A percentile compares a stretch with the other conserved stretches of the same genome.
Evolutionary conservation across 2,797 vertebrate species (phyloP).

Genomic region (Morelia viridis): DNA sequence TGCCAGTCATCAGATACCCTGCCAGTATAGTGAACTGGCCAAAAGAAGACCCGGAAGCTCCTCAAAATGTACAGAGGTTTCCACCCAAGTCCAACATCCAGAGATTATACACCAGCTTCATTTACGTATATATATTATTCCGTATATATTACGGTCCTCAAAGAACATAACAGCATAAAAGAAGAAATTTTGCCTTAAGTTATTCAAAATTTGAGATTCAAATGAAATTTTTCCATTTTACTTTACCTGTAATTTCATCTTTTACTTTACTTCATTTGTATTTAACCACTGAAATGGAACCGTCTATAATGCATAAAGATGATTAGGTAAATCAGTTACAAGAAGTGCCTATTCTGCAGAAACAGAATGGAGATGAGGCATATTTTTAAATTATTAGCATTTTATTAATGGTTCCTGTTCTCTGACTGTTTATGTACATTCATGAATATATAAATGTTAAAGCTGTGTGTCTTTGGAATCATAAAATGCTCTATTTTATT

Average conservation of each 20-base stretch:
- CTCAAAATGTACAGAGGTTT: no score
- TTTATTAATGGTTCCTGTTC: constrained; percentile 70
- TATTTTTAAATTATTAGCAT: constrained; percentile 61
- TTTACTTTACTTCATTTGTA: constrained; percentile 52
- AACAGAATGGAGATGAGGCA: constrained; percentile 66
- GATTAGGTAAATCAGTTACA: constrained; percentile 70
- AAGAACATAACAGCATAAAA: not conserved
- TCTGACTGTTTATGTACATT: constrained; percentile 64
- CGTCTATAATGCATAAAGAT: constrained; percentile 50
- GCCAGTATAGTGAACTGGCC: no score
- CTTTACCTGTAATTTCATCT: constrained; percentile 54
- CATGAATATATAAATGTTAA: constrained; percentile 69
- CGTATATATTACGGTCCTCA: not conserved
- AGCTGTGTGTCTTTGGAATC: constrained; percentile 48
- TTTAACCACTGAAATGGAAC: constrained; percentile 59
- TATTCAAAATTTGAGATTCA: constrained; percentile 1
- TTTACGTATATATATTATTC: no score
- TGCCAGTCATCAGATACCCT: no score
- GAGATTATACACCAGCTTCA: no score
- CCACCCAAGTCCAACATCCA: no score
- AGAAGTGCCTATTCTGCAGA: constrained; percentile 54
- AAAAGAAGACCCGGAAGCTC: no score
- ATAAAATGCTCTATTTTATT: constrained; percentile 48
- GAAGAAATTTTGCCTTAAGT: not conserved
- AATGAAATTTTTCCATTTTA: constrained; percentile 13